A percentile compares a stretch with the other conserved stretches of the same genome.
Evolutionary conservation across 2,888 invertebrate genomes (phyloP).

Genomic region (Nebria salina): DNA sequence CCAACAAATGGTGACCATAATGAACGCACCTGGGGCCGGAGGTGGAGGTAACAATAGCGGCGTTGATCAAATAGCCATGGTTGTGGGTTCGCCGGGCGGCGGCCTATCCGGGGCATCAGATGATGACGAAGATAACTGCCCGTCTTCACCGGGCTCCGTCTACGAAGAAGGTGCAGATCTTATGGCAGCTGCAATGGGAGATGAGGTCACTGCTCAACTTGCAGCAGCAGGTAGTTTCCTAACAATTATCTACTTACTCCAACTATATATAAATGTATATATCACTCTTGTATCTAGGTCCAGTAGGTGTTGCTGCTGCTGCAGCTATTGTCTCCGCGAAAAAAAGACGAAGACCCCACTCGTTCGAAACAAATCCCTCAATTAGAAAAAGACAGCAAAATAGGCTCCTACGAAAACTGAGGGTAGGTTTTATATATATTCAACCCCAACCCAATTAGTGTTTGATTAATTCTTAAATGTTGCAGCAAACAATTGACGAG

Average conservation of each 20-base stretch:
- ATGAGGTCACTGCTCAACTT: slow-evolving; percentile 95
- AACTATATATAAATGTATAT: background rate
- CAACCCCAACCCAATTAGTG: background rate
- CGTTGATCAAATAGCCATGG: slow-evolving; percentile 77
- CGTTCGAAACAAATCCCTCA: slow-evolving; percentile 97
- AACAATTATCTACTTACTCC: slow-evolving; percentile 4
- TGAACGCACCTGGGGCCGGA: slow-evolving; percentile 50
- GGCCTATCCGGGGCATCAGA: slow-evolving; percentile 68
- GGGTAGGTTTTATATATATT: slow-evolving; percentile 66
- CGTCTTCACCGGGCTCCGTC: slow-evolving; percentile 80
- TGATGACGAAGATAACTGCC: slow-evolving; percentile 85
- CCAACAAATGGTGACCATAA: slow-evolving; percentile 58
- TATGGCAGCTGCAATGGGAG: slow-evolving; percentile 85
- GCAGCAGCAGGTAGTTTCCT: slow-evolving; percentile 85
- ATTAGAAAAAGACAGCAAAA: slow-evolving; percentile 96
- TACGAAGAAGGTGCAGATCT: slow-evolving; percentile 86
- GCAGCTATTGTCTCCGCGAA: slow-evolving; percentile 96
- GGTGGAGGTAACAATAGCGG: slow-evolving; percentile 50
- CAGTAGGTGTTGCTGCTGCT: slow-evolving; percentile 95
- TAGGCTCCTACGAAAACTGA: slow-evolving; percentile 84
- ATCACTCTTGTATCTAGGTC: slow-evolving; percentile 67
- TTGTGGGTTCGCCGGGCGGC: slow-evolving; percentile 64
- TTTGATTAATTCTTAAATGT: slow-evolving; percentile 2
- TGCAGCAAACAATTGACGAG: slow-evolving; percentile 92
- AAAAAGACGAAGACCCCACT: slow-evolving; percentile 93